Base-by-base conservation (phyloP, 2,797 vertebrate genomes). In the Cuniculus paca region DNA sequence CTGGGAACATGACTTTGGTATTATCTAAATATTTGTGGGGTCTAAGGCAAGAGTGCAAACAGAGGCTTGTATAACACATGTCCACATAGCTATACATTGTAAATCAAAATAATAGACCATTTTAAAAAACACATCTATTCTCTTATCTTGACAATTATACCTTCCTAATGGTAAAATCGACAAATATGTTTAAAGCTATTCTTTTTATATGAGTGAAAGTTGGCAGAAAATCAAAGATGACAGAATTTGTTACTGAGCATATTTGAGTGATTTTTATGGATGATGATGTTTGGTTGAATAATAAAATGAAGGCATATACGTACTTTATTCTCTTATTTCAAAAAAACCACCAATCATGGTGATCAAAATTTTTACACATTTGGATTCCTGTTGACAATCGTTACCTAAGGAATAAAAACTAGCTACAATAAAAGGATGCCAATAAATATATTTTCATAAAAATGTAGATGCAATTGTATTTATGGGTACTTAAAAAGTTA, bases 201-300 rank as follows among this genome's bases (percentile, higher is more conserved):
- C 26, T 91, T 97, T 92, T 95, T 72, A 95, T 81, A 52, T 93
- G 83, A 96, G 28, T 97, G 77, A 95, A 96, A 84, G 28, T 96
- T 95, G 87, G 77, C 86, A 95, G 92, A 94, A 97, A 95, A 87
- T 95, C 75, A 88, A 94, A 90, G 88, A 79, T 48, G 72, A 84
- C 24, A 88, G 82, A 92, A 95, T 94, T 95, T 97, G 88, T 94
- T 93, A 36, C 61, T 42, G 3, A 92, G 45, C 13, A 56, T 77
- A 89, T 45, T 52, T 90, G 63, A 80, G 60, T 91, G 42, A 91
- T 84, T 96, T 95, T 95, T 90, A 90, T 80, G 72, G 45, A 42
- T 92, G 50, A n/a, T 52, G 34, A 88, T 97, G 3, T 89, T 95
- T 96, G 70, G 6, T 48, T 70, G 3, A 90, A 36, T 79, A 95